Evolutionary conservation across 1,140 invertebrate genomes (phyloP), one percentile per base, ranked within the genome.

Genomic region (Penaeus vannamei): DNA sequence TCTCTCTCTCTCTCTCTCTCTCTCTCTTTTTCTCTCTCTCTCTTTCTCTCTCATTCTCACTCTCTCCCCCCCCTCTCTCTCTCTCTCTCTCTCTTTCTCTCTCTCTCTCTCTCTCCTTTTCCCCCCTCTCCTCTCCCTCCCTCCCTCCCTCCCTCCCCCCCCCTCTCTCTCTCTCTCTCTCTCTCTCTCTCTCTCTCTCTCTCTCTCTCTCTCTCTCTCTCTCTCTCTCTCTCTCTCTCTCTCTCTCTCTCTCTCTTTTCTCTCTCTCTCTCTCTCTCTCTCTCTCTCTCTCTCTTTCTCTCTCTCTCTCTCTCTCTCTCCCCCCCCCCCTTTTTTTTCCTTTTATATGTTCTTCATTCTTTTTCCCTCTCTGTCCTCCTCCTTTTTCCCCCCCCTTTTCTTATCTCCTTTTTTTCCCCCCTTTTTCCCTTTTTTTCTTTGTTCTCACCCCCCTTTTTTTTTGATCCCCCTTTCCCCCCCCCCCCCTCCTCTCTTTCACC

Each of bases 171-270:
- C n/a, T 42, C 29, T 42, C 22, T 81, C 29, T 81, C 46, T 42
- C 79, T 81, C 79, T 81, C 79, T 81, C 79, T 81, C 79, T 80
- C 77, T 80, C 42, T 29, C 77, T 80, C 42, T 80, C 77, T 80
- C 42, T 32, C 77, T 80, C 42, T 46, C 42, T 80, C 26, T 66
- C 64, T 26, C 5, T 5, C 5, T 5, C 3, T 5, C 5, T 5
- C 5, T 5, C 29, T n/a, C n/a, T 29, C n/a, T n/a, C 29, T n/a
- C n/a, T 77, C 72, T 42, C 46, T 42, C 72, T 77, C 5, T 5
- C 3, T 5, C 5, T 5, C 5, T 5, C 29, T n/a, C n/a, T 29
- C n/a, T n/a, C 29, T n/a, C n/a, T 29, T 42, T n/a, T 77, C 72
- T 42, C 46, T 42, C 72, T 77, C 72, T 42, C 46, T 42, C 72